Evolutionary conservation across 2,797 vertebrate genomes (phyloP).

Genomic region (Chelonia mydas): DNA sequence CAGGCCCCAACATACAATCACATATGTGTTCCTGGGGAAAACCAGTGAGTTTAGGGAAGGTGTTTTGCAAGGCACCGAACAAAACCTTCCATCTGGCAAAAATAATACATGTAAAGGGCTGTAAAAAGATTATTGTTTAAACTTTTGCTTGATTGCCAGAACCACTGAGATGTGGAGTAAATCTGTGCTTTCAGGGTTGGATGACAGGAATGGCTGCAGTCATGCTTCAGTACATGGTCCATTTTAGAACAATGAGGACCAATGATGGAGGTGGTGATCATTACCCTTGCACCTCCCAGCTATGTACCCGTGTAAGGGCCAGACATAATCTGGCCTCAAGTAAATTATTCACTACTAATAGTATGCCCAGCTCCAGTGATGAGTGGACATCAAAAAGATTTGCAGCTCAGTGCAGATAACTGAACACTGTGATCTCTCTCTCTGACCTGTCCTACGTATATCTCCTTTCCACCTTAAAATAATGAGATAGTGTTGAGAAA

Average conservation of each 20-base stretch:
- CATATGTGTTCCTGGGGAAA: not conserved
- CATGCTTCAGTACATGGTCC: not conserved
- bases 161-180: not conserved
- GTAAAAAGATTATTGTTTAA: not conserved
- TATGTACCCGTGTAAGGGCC: not conserved
- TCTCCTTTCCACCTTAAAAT: not conserved
- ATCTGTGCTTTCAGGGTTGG: not conserved
- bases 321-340: not conserved
- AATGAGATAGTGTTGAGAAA: not conserved
- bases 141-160: slow-evolving; percentile 6
- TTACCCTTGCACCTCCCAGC: not conserved
- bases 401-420: not conserved
- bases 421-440: not conserved
- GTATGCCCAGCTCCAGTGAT: not conserved
- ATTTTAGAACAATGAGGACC: not conserved
- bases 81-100: not conserved
- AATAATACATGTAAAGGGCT: not conserved
- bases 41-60: fast-evolving
- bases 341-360: not conserved
- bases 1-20: not conserved
- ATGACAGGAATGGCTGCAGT: fast-evolving
- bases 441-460: not conserved
- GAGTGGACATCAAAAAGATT: not conserved
- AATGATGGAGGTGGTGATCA: not conserved
- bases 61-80: not conserved